Evolutionary conservation across 2,113 vertebrate species (phyloP).

Genomic region (Pantherophis guttatus): DNA sequence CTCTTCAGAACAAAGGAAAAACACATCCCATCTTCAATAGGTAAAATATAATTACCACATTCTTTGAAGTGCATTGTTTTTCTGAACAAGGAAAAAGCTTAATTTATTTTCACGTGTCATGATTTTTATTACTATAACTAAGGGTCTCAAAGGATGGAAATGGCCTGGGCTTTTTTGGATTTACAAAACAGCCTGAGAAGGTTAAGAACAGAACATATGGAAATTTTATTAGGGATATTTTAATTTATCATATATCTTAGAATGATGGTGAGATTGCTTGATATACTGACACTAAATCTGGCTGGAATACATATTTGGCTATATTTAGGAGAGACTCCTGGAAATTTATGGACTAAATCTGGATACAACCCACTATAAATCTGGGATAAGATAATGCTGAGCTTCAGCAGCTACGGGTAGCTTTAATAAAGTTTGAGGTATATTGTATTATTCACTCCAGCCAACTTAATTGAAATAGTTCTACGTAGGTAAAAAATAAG

Average conservation of each 20-base stretch:
- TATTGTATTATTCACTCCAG: neutral
- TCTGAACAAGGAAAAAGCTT: slow-evolving; percentile 7
- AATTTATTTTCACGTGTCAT: neutral
- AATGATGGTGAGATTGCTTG: slow-evolving; percentile 39
- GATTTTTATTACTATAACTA: neutral
- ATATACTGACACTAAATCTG: neutral
- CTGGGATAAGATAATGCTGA: neutral
- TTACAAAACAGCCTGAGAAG: slow-evolving; percentile 27
- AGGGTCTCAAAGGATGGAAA: neutral
- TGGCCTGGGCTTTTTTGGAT: neutral
- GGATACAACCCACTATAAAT: slow-evolving; percentile 1
- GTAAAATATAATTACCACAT: slow-evolving; percentile 18
- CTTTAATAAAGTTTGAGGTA: neutral
- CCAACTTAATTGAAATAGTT: neutral
- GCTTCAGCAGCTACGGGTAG: neutral
- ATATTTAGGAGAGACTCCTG: neutral
- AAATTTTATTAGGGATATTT: slow-evolving; percentile 20
- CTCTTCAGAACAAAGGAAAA: neutral
- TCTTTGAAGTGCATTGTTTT: slow-evolving; percentile 31
- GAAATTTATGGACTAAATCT: neutral
- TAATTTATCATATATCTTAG: slow-evolving; percentile 2
- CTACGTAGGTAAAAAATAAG: neutral
- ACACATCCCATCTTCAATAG: slow-evolving; percentile 26
- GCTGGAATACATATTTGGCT: neutral
- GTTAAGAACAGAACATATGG: slow-evolving; percentile 19